Percentiles rank a stretch among this genome's conserved stretches.
phyloP scores from a whole-genome alignment of 2,888 invertebrate species.

The Sesia apiformis region DNA sequence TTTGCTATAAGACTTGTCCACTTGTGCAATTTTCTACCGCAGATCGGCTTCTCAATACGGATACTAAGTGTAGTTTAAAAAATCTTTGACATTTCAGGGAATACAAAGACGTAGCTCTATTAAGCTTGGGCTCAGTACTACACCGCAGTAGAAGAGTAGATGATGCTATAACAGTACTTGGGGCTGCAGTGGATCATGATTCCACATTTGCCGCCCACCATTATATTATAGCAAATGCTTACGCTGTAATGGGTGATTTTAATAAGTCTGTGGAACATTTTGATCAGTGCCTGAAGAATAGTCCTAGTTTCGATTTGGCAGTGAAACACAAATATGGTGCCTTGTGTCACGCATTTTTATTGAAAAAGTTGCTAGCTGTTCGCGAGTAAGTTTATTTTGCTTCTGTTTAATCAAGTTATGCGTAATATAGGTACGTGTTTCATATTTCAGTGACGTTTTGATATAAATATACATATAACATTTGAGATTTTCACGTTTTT shows the following conservation, averaged over 20 bases:
- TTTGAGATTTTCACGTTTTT: too few species aligned
- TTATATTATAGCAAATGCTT: conserved; percentile 82
- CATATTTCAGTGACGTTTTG: too few species aligned
- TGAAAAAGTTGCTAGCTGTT: conserved; percentile 75
- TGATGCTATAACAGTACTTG: conserved; percentile 82
- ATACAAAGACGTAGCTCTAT: conserved; percentile 81
- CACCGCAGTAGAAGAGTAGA: conserved; percentile 79
- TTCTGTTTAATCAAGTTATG: not conserved
- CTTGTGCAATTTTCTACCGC: too few species aligned
- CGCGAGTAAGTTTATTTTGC: conserved; percentile 73
- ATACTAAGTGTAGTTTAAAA: too few species aligned
- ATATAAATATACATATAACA: too few species aligned
- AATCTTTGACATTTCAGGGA: conserved; percentile 59
- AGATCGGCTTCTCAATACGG: too few species aligned
- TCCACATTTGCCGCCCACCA: conserved; percentile 75
- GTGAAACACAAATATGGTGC: conserved; percentile 77
- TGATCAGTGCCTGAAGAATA: conserved; percentile 78
- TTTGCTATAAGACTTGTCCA: too few species aligned
- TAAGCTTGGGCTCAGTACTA: conserved; percentile 83
- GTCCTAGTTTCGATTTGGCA: conserved; percentile 77
- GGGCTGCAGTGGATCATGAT: conserved; percentile 82
- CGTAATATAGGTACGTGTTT: too few species aligned
- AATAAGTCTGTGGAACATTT: conserved; percentile 77
- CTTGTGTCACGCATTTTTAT: conserved; percentile 79
- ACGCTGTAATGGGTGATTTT: conserved; percentile 80